Conservation (phyloP, 1,140 invertebrate genomes). For the Acromyrmex charruanus region DNA sequence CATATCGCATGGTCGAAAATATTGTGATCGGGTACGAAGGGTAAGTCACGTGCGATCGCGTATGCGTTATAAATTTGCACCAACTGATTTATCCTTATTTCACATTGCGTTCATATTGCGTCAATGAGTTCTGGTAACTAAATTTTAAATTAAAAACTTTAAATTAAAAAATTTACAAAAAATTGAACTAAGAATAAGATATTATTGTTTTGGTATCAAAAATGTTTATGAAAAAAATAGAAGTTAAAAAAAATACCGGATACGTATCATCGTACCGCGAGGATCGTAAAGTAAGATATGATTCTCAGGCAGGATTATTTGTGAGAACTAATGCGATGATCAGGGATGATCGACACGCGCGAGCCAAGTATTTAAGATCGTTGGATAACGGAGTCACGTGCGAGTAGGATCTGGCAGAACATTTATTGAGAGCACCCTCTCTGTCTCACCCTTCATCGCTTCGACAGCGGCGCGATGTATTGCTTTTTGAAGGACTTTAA, state of each 20-base stretch:
- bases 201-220: neutral
- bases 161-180: neutral
- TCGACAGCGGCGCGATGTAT: slow-evolving; percentile 78
- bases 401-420: slow-evolving; percentile 73
- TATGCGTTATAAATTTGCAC: neutral
- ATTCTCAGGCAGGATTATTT: slow-evolving; percentile 73
- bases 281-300: slow-evolving; percentile 15
- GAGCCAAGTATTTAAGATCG: slow-evolving; percentile 85
- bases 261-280: neutral
- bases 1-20: slow-evolving; percentile 26
- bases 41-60: neutral
- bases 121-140: neutral
- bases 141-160: neutral
- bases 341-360: slow-evolving; percentile 80
- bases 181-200: slow-evolving; percentile 3
- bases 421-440: slow-evolving; percentile 73
- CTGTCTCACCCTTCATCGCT: slow-evolving; percentile 59
- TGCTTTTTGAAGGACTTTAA: slow-evolving; percentile 84
- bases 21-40: neutral
- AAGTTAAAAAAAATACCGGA: neutral
- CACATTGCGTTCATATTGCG: neutral
- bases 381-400: slow-evolving; percentile 84
- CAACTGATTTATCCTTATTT: neutral
- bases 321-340: slow-evolving; percentile 81
- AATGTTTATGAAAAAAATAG: neutral